Base-by-base conservation (phyloP, 2,888 invertebrate genomes). In the Orthonevra nobilis region DNA sequence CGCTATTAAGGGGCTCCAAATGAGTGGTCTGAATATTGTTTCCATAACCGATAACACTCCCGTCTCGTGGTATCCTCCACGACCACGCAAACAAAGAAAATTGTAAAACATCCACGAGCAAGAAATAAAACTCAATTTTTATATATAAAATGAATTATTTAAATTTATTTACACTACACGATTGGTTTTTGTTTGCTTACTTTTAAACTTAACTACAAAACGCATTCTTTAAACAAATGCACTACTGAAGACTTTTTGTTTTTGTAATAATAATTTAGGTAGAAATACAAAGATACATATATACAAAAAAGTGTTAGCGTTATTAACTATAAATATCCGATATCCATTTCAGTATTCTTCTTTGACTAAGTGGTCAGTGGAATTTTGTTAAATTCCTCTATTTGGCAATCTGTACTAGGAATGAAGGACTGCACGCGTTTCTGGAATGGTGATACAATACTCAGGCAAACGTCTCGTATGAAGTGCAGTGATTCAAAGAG, bases 1-100 rank as follows among this genome's bases (percentile, higher is more conserved):
- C 40, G 93, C 97, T 3, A 93, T 99, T 42, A 98, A 98, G 90
- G 98, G 98, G 0, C 88, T 99, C 14, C 94, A 97, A 89, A 95
- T 97, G 94, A 94, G 94, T 50, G 98, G 98, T 9, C 86, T 98
- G 30, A 92, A 96, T 75, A 94, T 99, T 82, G 91, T 97, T 12
- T 98, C 98, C 3, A 92, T 99, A 58, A 97, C 98, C n/a, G 98
- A 99, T 87, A 92, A 90, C 83, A 98, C 98, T 0, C 92, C 91
- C 58, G 94, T 97, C 3, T 94, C 96, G 0, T 95, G 93, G 93
- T 92, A 92, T 87, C 94, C 95, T 26, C 94, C 94, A 2, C 90
- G 97, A 75, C 92, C 97, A 20, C 92, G 95, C 83, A 98, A 97
- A 89, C 94, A 93, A 61, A 93, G 94, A 85, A 93, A 95, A 90